These are phyloP conservation scores for Drosophila guanche DNA, from an alignment of 1,140 invertebrate genomes.

Conservation along the genomic window DNA sequence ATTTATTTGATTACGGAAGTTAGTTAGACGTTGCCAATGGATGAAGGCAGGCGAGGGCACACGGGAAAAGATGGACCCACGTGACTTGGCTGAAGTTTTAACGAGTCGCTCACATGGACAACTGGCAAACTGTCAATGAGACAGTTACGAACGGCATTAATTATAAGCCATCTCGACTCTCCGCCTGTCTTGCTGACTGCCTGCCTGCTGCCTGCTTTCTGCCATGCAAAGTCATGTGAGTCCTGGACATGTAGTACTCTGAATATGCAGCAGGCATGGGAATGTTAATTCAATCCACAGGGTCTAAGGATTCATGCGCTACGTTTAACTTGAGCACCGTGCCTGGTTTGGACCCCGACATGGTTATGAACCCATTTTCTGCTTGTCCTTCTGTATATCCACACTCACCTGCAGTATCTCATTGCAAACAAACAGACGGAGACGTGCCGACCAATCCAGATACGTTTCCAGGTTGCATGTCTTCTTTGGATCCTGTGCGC, in stretches of 20 bases:
- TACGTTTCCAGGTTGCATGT: constrained; percentile 83
- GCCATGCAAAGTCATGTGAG: too few species aligned
- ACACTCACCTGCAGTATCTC: constrained; percentile 80
- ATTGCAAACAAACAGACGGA: constrained; percentile 81
- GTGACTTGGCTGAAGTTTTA: constrained; percentile 51
- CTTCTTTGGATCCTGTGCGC: constrained; percentile 79
- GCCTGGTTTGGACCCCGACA: constrained; percentile 26
- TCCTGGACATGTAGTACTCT: constrained; percentile 34
- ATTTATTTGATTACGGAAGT: constrained; percentile 59
- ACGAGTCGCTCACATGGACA: constrained; percentile 51
- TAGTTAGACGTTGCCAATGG: constrained; percentile 44
- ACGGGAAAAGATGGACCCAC: constrained; percentile 32
- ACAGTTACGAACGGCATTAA: constrained; percentile 60
- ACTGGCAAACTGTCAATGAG: constrained; percentile 61
- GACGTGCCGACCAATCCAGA: constrained; percentile 81
- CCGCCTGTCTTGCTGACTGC: background rate
- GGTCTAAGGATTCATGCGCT: constrained; percentile 65
- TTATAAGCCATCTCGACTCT: constrained; percentile 44
- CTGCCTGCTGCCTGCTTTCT: too few species aligned
- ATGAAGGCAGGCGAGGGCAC: background rate
- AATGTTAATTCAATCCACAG: constrained; percentile 68
- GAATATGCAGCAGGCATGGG: constrained; percentile 63
- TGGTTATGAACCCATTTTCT: constrained; percentile 14
- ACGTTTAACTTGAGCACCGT: constrained; percentile 35
- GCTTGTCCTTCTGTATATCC: constrained; percentile 13